Evolutionary conservation across 2,797 vertebrate genomes (phyloP).

Genomic region (Lagodon rhomboides): DNA sequence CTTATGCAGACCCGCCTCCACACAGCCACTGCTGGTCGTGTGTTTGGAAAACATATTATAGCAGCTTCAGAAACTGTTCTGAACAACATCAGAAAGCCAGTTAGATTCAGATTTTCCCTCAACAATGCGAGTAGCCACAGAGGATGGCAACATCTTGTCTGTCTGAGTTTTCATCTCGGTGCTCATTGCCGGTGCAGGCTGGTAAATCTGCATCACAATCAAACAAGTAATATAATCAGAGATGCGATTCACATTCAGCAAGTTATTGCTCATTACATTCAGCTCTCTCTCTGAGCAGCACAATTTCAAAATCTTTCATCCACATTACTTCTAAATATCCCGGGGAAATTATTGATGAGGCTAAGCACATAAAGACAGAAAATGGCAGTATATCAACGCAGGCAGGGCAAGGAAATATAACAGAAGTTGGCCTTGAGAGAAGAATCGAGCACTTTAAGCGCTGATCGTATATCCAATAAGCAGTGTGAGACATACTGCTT

Average conservation of each 20-base stretch:
- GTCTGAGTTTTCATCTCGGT: background rate
- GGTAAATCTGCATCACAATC: slow-evolving; percentile 22
- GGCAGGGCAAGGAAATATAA: background rate
- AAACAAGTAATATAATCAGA: slow-evolving; percentile 22
- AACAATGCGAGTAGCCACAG: background rate
- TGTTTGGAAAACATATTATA: slow-evolving; percentile 16
- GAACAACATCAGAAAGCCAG: background rate
- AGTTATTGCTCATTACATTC: slow-evolving; percentile 14
- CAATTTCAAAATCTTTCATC: slow-evolving; percentile 11
- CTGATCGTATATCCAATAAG: background rate
- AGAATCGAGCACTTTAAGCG: background rate
- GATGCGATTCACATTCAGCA: slow-evolving; percentile 14
- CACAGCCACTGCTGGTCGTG: slow-evolving; percentile 1
- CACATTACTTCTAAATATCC: slow-evolving; percentile 16
- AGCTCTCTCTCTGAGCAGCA: slow-evolving; percentile 2
- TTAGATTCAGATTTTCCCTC: background rate
- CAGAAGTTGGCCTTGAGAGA: background rate
- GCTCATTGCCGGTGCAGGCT: slow-evolving; percentile 11
- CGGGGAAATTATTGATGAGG: slow-evolving; percentile 30
- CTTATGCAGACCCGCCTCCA: background rate
- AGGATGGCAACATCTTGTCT: background rate
- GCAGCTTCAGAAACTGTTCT: slow-evolving; percentile 10
- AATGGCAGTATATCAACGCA: background rate
- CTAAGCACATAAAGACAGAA: slow-evolving; percentile 12
- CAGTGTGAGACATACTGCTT: background rate